A percentile compares a stretch with the other conserved stretches of the same genome.
These are phyloP conservation scores for Siniperca scherzeri DNA, from an alignment of 2,797 vertebrate genomes.

Conservation along the genomic window DNA sequence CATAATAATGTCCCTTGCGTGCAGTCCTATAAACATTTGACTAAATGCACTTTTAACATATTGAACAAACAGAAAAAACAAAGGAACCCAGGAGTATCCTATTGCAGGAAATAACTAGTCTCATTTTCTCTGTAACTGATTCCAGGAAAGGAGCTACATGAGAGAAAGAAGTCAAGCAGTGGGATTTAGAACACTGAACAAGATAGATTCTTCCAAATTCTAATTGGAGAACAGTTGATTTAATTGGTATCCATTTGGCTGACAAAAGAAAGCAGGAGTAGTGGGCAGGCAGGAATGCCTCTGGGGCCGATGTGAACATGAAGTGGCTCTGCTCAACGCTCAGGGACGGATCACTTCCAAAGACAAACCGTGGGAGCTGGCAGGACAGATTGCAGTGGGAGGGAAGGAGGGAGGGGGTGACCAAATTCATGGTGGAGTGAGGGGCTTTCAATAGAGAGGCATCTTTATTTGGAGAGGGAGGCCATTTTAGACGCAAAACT, in stretches of 20 bases:
- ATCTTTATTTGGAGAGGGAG: conserved; percentile 87
- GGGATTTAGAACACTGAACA: conserved; percentile 92
- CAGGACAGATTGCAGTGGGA: conserved; percentile 86
- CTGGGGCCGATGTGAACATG: conserved; percentile 95
- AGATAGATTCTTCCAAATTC: conserved; percentile 97
- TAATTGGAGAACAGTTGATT: conserved; percentile 99
- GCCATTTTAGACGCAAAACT: conserved; percentile 83
- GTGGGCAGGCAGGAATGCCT: conserved; percentile 93
- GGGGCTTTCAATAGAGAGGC: conserved; percentile 83
- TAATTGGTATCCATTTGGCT: conserved; percentile 99
- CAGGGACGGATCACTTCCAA: conserved; percentile 96
- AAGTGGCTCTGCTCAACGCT: conserved; percentile 91
- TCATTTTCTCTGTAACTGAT: conserved; percentile 91
- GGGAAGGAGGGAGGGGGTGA: conserved; percentile 56
- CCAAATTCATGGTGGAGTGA: conserved; percentile 78
- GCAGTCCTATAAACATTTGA: conserved; percentile 79
- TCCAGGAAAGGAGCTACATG: conserved; percentile 87
- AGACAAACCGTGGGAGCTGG: conserved; percentile 94
- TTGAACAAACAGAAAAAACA: conserved; percentile 88
- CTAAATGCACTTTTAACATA: conserved; percentile 88
- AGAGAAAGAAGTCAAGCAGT: conserved; percentile 88
- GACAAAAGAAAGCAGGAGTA: conserved; percentile 94
- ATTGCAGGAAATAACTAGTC: conserved; percentile 95
- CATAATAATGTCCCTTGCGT: conserved; percentile 72
- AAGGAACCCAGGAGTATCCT: conserved; percentile 93